Evolutionary conservation across 2,113 vertebrate genomes (phyloP).

Genomic region (Terrapene triunguis): DNA sequence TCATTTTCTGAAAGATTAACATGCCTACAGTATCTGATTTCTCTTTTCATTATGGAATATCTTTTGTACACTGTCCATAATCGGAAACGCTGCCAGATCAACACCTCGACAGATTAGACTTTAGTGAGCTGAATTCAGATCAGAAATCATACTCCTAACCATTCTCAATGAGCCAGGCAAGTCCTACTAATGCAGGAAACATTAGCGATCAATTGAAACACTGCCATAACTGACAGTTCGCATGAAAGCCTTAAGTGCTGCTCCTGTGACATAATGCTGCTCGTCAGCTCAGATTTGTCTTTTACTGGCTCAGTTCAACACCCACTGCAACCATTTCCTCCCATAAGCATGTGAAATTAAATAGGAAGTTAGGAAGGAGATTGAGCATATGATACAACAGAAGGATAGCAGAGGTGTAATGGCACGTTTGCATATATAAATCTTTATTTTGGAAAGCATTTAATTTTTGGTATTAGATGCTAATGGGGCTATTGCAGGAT

Average conservation of each 20-base stretch:
- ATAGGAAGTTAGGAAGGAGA: background rate
- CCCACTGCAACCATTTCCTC: fast-evolving
- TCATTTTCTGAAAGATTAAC: background rate
- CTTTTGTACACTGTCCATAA: background rate
- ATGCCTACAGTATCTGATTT: background rate
- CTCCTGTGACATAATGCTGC: slow-evolving; percentile 6
- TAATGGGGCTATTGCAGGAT: background rate
- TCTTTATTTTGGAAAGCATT: background rate
- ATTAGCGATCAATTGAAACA: background rate
- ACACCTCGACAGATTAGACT: background rate
- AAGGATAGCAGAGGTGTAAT: background rate
- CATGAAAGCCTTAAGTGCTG: background rate
- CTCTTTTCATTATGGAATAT: background rate
- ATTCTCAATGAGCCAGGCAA: background rate
- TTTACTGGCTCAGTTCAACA: fast-evolving
- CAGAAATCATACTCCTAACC: background rate
- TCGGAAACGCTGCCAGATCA: background rate
- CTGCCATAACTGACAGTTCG: background rate
- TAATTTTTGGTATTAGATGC: background rate
- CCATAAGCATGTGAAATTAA: fast-evolving
- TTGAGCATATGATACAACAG: background rate
- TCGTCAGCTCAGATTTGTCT: background rate
- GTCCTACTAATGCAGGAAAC: background rate
- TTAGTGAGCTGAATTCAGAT: background rate
- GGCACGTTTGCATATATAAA: no score